A percentile compares a stretch with the other conserved stretches of the same genome.
These are phyloP conservation scores for Bujurquina vittata DNA, from an alignment of 2,113 vertebrate species.

Conservation along the genomic window DNA sequence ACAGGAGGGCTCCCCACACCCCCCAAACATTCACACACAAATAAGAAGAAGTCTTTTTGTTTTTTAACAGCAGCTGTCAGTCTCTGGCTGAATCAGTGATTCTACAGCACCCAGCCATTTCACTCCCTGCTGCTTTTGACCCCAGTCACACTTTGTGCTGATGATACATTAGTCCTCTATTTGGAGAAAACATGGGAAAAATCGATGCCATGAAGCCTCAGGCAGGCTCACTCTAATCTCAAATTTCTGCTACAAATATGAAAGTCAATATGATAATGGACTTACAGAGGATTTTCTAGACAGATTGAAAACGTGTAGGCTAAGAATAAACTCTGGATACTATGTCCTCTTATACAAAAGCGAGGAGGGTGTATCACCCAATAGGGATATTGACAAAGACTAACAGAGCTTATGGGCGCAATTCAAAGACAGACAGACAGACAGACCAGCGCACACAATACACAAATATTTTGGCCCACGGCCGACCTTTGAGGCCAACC, in stretches of 20 bases:
- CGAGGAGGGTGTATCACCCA: constrained; percentile 19
- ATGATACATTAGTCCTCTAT: constrained; percentile 47
- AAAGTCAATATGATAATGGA: constrained; percentile 63
- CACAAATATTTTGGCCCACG: constrained; percentile 56
- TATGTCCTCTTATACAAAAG: constrained; percentile 51
- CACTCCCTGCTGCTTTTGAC: constrained; percentile 9
- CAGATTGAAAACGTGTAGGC: background rate
- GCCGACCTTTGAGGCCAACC: constrained; percentile 34
- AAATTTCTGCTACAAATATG: constrained; percentile 62
- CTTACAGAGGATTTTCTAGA: constrained; percentile 29
- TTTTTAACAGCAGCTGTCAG: constrained; percentile 39
- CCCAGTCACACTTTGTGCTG: constrained; percentile 31
- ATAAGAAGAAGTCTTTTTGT: constrained; percentile 11
- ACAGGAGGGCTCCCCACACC: constrained; percentile 4
- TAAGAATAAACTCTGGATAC: constrained; percentile 1
- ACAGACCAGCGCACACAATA: constrained; percentile 48
- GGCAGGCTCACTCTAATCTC: constrained; percentile 46
- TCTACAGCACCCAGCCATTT: constrained; percentile 49
- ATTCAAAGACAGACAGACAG: constrained; percentile 41
- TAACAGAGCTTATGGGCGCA: constrained; percentile 33
- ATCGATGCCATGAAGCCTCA: constrained; percentile 53
- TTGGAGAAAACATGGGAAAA: constrained; percentile 49
- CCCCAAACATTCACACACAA: constrained; percentile 6
- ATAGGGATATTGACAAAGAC: constrained; percentile 50
- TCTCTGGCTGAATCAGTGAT: constrained; percentile 61